Evolutionary conservation across 2,113 vertebrate species (phyloP), one percentile per base, ranked within the genome.

Genomic region (Pimephales promelas): DNA sequence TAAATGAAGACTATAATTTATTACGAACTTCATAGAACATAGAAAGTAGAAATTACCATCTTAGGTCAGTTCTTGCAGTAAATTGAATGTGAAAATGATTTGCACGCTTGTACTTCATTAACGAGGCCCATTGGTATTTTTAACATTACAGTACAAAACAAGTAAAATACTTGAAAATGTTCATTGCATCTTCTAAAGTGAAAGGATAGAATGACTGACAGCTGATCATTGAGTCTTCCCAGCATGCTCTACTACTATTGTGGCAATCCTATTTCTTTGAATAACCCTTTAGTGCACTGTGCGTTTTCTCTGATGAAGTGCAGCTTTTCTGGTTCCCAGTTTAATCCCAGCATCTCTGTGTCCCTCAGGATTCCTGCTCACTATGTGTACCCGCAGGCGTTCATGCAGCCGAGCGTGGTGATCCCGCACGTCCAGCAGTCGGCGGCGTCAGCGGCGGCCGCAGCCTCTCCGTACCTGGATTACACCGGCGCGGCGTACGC

Each of bases 321-420:
- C 52, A 22, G 52, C 40, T 26, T 81, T 74, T 5, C 22, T n/a
- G 1, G 0, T 20, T 77, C 22, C 49, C 43, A 54, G 13, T 85
- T 54, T 59, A 24, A 28, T 45, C 66, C 74, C 14, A 18, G 10
- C n/a, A 7, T 89, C 57, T 81, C 85, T 91, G 47, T 90, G 76
- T 90, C 86, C 94, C 83, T 91, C 96, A 99, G 97, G 95, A 97
- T 99, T 81, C 97, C 97, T 22, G 96, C 97, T 85, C 97, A 98
- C 91, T 98, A 98, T 74, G 95, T 99, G 87, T 99, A 98, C 89
- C 97, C 97, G 72, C 97, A 98, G 94, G 97, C 97, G 83, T 98
- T 97, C 54, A 94, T 98, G 87, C 97, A 98, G 89, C 97, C 97
- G 5, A 97, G 97, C 79, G 90, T 99, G 90, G 93, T 98, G 85